These are phyloP conservation scores for Ophion costatus DNA, from an alignment of 2,888 invertebrate species.

Conservation along the genomic window DNA sequence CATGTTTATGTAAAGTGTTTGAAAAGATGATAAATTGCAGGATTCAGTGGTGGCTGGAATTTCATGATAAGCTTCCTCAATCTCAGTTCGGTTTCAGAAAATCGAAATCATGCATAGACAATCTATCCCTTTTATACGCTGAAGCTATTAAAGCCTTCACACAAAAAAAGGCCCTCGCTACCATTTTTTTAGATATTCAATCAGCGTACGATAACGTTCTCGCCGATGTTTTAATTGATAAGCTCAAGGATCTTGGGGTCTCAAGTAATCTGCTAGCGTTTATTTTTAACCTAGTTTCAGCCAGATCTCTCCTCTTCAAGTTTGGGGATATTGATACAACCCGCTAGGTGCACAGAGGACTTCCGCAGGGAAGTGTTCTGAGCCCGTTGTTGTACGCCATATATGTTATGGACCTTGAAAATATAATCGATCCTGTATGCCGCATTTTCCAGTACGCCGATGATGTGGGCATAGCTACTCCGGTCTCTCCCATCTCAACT, in stretches of 20 bases:
- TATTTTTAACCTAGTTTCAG: background rate
- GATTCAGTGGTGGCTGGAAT: slow-evolving; percentile 16
- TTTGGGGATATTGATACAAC: background rate
- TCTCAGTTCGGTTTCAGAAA: slow-evolving; percentile 23
- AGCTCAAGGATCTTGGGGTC: background rate
- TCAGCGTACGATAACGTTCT: too few species aligned
- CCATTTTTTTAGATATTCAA: too few species aligned
- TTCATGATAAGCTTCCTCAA: background rate
- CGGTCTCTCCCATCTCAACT: background rate
- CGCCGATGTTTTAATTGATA: slow-evolving; percentile 5
- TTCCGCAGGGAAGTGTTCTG: too few species aligned
- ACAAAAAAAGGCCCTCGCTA: too few species aligned
- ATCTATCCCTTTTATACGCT: too few species aligned
- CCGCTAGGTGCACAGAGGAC: background rate
- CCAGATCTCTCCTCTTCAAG: too few species aligned
- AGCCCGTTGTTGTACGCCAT: slow-evolving; percentile 13
- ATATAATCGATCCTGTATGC: too few species aligned
- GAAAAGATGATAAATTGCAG: slow-evolving; percentile 24
- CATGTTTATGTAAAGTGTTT: slow-evolving; percentile 5
- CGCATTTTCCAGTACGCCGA: too few species aligned
- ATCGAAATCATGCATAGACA: background rate
- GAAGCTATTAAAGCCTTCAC: too few species aligned
- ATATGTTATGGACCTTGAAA: background rate
- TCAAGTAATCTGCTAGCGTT: background rate
- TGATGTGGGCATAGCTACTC: background rate